Base-by-base conservation (phyloP, 2,113 vertebrate genomes). In the Anseranas semipalmata region DNA sequence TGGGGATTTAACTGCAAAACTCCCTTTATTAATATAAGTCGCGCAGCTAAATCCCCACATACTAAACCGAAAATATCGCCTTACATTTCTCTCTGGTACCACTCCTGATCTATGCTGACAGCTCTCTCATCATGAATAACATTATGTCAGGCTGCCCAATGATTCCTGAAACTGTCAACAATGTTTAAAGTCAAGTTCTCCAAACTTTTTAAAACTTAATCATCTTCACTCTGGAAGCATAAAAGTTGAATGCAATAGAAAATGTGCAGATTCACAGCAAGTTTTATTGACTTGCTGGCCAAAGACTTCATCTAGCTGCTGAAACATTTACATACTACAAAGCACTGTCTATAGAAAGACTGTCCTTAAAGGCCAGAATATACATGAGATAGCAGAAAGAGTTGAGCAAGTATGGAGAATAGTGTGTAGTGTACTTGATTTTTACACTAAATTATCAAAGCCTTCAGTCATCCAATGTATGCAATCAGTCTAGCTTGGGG, bases 121-220 rank as follows among this genome's bases (percentile, higher is more conserved):
- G 96, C 76, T 90, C 80, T 92, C 89, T 88, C 94, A 85, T 97
- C 94, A 96, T 96, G 93, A 97, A 94, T 94, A 97, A 94, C 93
- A 94, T 96, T 95, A 97, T 96, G 93, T 97, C 96, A 97, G 94
- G 81, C 95, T 94, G 96, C 89, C 96, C 89, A 88, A 75, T 46
- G 82, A 95, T 96, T 96, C 95, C 94, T 95, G 93, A 95, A 97
- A 94, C 97, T 97, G 97, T 97, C 97, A 97, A 96, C 96, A 95
- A 70, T 10, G 66, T 55, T 97, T 95, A 97, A 93, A 97, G 80
- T 97, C 97, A 97, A 93, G 45, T 93, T 89, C 92, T 96, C 93
- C 92, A 95, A 97, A 97, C 94, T 96, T 97, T 97, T 95, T 85
- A 97, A 97, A 97, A 97, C 92, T 97, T 97, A 97, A 97, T 97